Conservation (phyloP, 2,113 vertebrate species). For the Motacilla alba region DNA sequence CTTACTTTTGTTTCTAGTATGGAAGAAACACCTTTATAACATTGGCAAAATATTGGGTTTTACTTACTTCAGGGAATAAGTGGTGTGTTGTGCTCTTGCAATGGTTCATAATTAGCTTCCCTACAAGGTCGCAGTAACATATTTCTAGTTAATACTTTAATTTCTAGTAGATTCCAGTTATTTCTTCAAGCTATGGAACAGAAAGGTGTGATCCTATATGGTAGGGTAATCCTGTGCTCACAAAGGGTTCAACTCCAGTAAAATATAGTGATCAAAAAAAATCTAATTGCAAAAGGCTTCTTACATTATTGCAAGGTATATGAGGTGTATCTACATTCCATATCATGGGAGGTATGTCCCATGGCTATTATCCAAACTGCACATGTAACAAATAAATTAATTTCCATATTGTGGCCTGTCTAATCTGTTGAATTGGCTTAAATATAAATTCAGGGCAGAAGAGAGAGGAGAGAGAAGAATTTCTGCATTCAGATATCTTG, state of each 20-base stretch:
- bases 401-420: background rate
- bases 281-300: background rate
- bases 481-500: background rate
- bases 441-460: background rate
- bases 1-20: slow-evolving; percentile 18
- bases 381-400: background rate
- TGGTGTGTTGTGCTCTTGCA: background rate
- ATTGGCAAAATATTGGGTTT: background rate
- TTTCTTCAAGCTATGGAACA: background rate
- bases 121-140: background rate
- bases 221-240: background rate
- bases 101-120: background rate
- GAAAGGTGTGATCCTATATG: background rate
- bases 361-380: background rate
- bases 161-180: background rate
- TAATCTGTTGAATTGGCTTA: background rate
- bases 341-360: background rate
- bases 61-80: slow-evolving; percentile 19
- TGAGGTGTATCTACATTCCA: background rate
- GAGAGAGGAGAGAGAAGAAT: background rate
- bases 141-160: background rate
- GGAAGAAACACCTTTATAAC: slow-evolving; percentile 9
- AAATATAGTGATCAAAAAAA: background rate
- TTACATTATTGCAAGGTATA: background rate
- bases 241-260: background rate